Conservation (phyloP, 2,888 invertebrate species). For the Ametastegia equiseti region DNA sequence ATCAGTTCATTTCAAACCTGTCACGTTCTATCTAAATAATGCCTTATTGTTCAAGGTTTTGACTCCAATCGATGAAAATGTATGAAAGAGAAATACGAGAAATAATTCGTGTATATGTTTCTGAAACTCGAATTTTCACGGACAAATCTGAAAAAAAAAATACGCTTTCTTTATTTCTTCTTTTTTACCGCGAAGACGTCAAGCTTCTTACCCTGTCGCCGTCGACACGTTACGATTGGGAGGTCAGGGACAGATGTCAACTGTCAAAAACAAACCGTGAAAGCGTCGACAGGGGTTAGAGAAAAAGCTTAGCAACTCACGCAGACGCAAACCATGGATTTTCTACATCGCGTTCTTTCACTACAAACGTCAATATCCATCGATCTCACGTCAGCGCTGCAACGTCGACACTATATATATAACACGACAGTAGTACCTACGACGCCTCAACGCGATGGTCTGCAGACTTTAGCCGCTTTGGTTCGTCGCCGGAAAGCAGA, state of each 20-base stretch:
- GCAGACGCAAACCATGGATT: background rate
- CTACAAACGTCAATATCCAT: slow-evolving; percentile 30
- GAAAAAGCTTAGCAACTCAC: background rate
- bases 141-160: too few species aligned
- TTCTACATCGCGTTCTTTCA: background rate
- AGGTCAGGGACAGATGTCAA: slow-evolving; percentile 36
- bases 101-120: background rate
- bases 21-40: too few species aligned
- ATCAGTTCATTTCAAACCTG: too few species aligned
- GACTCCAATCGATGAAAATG: too few species aligned
- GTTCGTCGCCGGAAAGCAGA: slow-evolving; percentile 54
- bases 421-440: too few species aligned
- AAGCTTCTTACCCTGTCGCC: background rate
- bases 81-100: background rate
- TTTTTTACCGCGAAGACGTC: background rate
- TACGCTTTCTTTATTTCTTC: background rate
- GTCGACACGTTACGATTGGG: background rate
- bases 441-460: background rate
- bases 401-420: background rate
- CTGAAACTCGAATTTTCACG: background rate
- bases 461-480: slow-evolving; percentile 43
- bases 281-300: background rate
- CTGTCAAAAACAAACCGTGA: slow-evolving; percentile 17
- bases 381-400: slow-evolving; percentile 14
- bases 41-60: too few species aligned